A percentile compares a stretch with the other conserved stretches of the same genome.
These are phyloP conservation scores for Scaptomyza parva DNA, from an alignment of 2,888 invertebrate species.

Conservation along the genomic window DNA sequence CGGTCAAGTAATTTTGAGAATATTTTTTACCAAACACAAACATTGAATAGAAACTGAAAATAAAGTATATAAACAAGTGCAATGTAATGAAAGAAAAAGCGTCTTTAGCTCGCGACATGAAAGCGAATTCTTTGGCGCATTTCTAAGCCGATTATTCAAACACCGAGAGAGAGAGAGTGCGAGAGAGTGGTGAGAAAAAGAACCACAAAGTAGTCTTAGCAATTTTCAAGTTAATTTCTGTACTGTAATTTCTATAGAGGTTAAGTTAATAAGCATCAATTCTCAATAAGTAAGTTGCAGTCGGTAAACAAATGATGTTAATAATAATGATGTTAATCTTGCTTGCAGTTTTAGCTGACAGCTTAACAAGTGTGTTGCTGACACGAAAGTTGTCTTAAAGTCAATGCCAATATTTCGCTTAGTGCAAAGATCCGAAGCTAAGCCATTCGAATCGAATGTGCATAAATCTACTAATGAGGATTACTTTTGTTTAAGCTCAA, in stretches of 20 bases:
- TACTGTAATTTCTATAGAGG: too few relatives aligned
- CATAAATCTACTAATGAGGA: not conserved
- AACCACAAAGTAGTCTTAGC: conserved; percentile 61
- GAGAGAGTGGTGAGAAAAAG: conserved; percentile 7
- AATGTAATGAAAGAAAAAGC: conserved; percentile 64
- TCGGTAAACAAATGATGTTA: conserved; percentile 35
- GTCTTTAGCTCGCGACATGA: conserved; percentile 50
- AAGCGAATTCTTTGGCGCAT: conserved; percentile 66
- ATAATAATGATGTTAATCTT: conserved; percentile 21
- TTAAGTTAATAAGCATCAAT: too few relatives aligned
- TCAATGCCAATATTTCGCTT: conserved; percentile 30
- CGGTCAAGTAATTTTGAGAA: conserved; percentile 70
- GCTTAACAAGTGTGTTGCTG: conserved; percentile 35
- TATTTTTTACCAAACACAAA: conserved; percentile 32
- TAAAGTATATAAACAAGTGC: conserved; percentile 54
- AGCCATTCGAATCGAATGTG: conserved; percentile 10
- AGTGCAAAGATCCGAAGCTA: conserved; percentile 12
- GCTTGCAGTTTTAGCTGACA: conserved; percentile 29
- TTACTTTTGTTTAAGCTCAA: not conserved
- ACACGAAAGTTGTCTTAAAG: conserved; percentile 16
- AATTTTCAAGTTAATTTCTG: conserved; percentile 60
- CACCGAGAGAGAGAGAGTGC: conserved; percentile 2
- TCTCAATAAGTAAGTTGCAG: conserved; percentile 16
- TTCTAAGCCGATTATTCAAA: conserved; percentile 66
- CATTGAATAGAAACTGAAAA: conserved; percentile 20